These are phyloP conservation scores for Steinernema feltiae DNA, from an alignment of 1,140 invertebrate species.

Conservation along the genomic window DNA sequence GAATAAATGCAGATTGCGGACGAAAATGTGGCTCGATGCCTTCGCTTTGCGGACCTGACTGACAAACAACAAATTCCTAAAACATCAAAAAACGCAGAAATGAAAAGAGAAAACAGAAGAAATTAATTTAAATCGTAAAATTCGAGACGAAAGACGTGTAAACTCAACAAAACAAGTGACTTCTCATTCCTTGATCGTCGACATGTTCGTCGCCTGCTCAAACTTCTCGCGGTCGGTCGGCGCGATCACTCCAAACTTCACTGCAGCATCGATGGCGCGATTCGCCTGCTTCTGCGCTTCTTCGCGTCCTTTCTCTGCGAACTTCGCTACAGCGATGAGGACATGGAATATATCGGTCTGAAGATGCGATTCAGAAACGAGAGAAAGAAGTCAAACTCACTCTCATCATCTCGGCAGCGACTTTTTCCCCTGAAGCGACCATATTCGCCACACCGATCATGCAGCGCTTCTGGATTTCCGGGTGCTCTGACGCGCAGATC, in stretches of 20 bases:
- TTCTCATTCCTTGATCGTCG: slow-evolving; percentile 37
- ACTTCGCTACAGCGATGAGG: slow-evolving; percentile 53
- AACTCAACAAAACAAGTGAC: not conserved
- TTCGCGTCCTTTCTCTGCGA: slow-evolving; percentile 38
- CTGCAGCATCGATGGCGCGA: slow-evolving; percentile 47
- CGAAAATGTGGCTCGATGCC: too few species aligned
- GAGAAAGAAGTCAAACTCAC: slow-evolving; percentile 35
- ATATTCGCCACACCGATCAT: slow-evolving; percentile 55
- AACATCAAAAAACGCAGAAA: too few species aligned
- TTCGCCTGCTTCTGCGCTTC: slow-evolving; percentile 46
- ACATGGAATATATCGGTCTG: slow-evolving; percentile 54
- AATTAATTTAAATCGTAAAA: too few species aligned
- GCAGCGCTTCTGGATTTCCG: slow-evolving; percentile 52
- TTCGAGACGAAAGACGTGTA: too few species aligned
- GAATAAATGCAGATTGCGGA: too few species aligned
- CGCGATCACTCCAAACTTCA: slow-evolving; percentile 46
- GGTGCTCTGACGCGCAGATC: slow-evolving; percentile 41
- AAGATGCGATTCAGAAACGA: slow-evolving; percentile 18
- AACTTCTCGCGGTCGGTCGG: slow-evolving; percentile 51
- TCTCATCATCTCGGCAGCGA: slow-evolving; percentile 50
- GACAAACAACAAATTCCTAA: too few species aligned
- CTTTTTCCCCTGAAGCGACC: slow-evolving; percentile 43
- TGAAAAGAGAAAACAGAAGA: not conserved
- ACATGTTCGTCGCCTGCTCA: slow-evolving; percentile 26
- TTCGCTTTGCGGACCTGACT: too few species aligned